Evolutionary conservation across 2,797 vertebrate species (phyloP).

Genomic region (Myotis myotis): DNA sequence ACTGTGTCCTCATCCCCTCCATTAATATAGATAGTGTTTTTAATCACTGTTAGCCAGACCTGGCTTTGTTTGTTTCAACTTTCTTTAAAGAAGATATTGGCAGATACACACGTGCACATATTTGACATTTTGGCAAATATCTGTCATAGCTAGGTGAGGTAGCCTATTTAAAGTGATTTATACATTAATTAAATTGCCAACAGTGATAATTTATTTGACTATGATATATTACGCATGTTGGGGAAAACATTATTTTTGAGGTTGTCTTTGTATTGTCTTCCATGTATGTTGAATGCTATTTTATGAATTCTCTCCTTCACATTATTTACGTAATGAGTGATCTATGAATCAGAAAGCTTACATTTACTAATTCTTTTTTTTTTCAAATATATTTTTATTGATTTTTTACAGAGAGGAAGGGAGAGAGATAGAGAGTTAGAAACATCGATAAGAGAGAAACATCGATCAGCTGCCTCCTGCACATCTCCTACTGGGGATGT

Average conservation of each 20-base stretch:
- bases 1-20: too few species aligned
- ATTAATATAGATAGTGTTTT: conserved; percentile 44
- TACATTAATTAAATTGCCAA: conserved; percentile 76
- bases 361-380: background rate
- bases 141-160: conserved; percentile 53
- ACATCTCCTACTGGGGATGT: too few species aligned
- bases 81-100: conserved; percentile 72
- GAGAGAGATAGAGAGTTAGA: too few species aligned
- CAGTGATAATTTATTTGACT: conserved; percentile 68
- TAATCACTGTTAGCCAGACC: conserved; percentile 67
- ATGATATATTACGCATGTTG: conserved; percentile 40
- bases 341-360: background rate
- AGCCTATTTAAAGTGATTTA: conserved; percentile 73
- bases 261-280: conserved; percentile 40
- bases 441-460: too few species aligned
- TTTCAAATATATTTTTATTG: too few species aligned
- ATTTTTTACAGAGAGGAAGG: too few species aligned
- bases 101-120: conserved; percentile 40
- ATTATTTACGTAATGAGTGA: background rate
- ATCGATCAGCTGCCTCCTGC: too few species aligned
- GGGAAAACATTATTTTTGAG: conserved; percentile 44
- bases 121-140: conserved; percentile 67
- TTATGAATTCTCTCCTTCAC: conserved; percentile 53
- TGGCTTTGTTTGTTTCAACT: conserved; percentile 59
- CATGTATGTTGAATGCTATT: conserved; percentile 37